Evolutionary conservation across 2,797 vertebrate species (phyloP).

Genomic region (Arrhamphus sclerolepis): DNA sequence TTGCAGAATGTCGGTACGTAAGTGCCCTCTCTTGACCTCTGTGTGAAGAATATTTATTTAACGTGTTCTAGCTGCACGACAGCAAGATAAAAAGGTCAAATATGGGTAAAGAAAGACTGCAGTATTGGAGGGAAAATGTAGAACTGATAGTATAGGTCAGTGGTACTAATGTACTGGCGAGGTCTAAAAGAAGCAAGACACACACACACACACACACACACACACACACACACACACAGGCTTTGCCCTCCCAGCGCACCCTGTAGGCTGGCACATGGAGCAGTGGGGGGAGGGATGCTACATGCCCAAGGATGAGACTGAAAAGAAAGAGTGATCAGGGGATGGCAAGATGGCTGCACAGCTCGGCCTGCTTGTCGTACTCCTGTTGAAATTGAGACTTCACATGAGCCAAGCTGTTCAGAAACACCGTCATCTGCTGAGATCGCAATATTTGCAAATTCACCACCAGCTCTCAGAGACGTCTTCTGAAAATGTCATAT

Average conservation of each 20-base stretch:
- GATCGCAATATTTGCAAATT: too few species aligned
- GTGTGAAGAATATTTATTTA: slow-evolving; percentile 22
- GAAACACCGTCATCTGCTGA: too few species aligned
- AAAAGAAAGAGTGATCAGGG: slow-evolving; percentile 50
- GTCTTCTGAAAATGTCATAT: slow-evolving; percentile 26
- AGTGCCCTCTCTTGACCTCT: too few species aligned
- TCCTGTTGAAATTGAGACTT: slow-evolving; percentile 25
- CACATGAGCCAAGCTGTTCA: slow-evolving; percentile 11
- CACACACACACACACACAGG: slow-evolving; percentile 24
- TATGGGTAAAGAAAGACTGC: slow-evolving; percentile 23
- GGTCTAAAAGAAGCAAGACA: slow-evolving; percentile 48
- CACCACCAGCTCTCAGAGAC: too few species aligned
- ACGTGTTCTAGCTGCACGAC: slow-evolving; percentile 46
- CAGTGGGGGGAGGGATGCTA: slow-evolving; percentile 59
- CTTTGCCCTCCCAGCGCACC: slow-evolving; percentile 70
- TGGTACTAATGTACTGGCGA: slow-evolving; percentile 59
- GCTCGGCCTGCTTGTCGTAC: slow-evolving; percentile 38
- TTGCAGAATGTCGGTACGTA: too few species aligned
- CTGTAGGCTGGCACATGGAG: slow-evolving; percentile 76
- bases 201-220: slow-evolving; percentile 26
- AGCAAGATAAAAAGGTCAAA: slow-evolving; percentile 49
- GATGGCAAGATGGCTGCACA: slow-evolving; percentile 64
- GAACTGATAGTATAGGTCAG: slow-evolving; percentile 50
- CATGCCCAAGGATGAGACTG: slow-evolving; percentile 65
- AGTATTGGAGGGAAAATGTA: slow-evolving; percentile 18